Evolutionary conservation across 2,888 invertebrate species (phyloP), one percentile per base, ranked within the genome.

Genomic region (Microctonus hyperodae): DNA sequence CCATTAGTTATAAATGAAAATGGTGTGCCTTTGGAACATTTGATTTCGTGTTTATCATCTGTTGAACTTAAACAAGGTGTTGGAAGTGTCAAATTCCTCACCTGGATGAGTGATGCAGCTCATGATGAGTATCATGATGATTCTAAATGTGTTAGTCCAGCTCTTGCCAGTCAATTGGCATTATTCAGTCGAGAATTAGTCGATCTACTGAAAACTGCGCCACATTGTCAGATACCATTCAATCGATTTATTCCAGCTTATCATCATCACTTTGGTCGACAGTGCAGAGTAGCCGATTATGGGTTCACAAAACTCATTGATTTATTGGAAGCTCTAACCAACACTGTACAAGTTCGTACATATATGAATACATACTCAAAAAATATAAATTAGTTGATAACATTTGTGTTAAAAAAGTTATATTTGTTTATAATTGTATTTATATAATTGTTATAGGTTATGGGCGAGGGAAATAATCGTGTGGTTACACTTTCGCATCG

Each of bases 221-320:
- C 94, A 0, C 90, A 91, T 72, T 93, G 95, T 78, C 91, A 92
- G 65, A 90, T 98, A 85, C 89, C 92, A 3, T 91, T 94, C 81
- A 90, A 87, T 83, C 93, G 95, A 78, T 93, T 97, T 73, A 96
- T 97, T 76, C 97, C 97, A 1, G 92, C 95, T 1, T 98, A 97
- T 85, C 97, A 98, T 82, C 96, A 96, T 84, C 97, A 97, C 84
- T 98, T 97, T 83, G 96, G 97, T 0, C 89, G 95, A 35, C 97
- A 98, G 83, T 97, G 97, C 82, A 90, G 96, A 62, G 96, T 98
- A 0, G 95, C 97, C 7, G 96, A 97, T 86, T 98, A 97, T 81
- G 98, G 98, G n/a, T 97, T 94, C 80, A 95, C 94, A 0, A 95
- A 95, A 83, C 86, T 98, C 1, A 92, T 95, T 22, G 97, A 97